Conservation (phyloP, 2,888 invertebrate genomes). For the Mystacides longicornis region DNA sequence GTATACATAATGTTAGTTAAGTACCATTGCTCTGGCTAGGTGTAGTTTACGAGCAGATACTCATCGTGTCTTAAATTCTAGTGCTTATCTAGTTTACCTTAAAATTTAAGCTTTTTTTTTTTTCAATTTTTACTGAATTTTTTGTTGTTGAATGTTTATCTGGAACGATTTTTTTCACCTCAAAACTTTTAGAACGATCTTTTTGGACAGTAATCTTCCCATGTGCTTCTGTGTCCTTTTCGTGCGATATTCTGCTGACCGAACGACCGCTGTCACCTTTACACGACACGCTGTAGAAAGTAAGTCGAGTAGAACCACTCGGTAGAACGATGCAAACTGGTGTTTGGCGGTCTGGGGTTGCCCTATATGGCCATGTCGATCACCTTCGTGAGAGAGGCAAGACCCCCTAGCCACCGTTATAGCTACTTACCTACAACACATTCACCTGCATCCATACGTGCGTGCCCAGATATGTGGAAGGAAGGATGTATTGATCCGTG, state of each 20-base stretch:
- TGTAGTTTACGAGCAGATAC: too few species aligned
- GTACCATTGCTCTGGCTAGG: too few species aligned
- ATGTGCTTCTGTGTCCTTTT: not conserved
- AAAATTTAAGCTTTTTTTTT: too few species aligned
- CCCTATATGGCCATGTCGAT: constrained; percentile 1
- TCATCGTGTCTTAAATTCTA: too few species aligned
- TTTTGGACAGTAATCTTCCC: too few species aligned
- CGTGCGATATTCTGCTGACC: not conserved
- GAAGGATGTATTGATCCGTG: not conserved
- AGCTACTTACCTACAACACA: not conserved
- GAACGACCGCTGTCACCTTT: not conserved
- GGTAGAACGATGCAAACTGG: not conserved
- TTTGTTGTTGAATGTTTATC: too few species aligned
- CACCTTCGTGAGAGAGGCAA: constrained; percentile 2
- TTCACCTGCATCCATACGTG: not conserved
- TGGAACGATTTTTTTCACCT: too few species aligned
- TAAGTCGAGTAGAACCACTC: not conserved
- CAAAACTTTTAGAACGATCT: too few species aligned
- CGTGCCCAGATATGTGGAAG: not conserved
- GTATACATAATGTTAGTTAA: too few species aligned
- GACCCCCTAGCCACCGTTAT: not conserved
- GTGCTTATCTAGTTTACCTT: too few species aligned
- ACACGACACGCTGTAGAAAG: not conserved
- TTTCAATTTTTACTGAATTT: too few species aligned
- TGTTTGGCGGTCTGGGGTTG: not conserved